Evolutionary conservation across 2,888 invertebrate genomes (phyloP).

Genomic region (Tipula lateralis): DNA sequence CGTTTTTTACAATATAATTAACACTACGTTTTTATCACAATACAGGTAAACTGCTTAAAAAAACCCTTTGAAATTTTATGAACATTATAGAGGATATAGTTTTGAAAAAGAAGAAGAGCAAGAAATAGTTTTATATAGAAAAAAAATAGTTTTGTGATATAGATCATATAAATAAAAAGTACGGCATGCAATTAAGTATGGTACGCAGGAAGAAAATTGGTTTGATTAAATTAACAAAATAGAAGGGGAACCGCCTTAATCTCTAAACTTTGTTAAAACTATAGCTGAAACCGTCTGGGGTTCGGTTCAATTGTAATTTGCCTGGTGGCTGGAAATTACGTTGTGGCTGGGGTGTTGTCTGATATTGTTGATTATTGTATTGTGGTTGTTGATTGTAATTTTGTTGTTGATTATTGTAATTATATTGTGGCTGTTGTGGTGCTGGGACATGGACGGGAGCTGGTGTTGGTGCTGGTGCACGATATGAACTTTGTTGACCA

Average conservation of each 20-base stretch:
- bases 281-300: conserved; percentile 83
- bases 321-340: conserved; percentile 75
- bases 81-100: not conserved
- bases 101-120: not conserved
- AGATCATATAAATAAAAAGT: not conserved
- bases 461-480: conserved; percentile 50
- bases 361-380: conserved; percentile 47
- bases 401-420: conserved; percentile 37
- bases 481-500: conserved; percentile 24
- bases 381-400: conserved; percentile 43
- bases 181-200: not conserved
- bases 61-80: not conserved
- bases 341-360: conserved; percentile 65
- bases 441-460: conserved; percentile 42
- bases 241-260: not conserved
- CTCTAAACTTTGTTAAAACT: conserved; percentile 64
- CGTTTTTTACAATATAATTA: conserved; percentile 1
- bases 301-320: conserved; percentile 77
- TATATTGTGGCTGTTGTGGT: conserved; percentile 40
- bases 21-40: conserved; percentile 15
- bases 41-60: conserved; percentile 6
- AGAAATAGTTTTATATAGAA: not conserved
- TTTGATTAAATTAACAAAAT: not conserved
- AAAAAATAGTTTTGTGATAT: not conserved
- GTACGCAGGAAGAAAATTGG: not conserved